Evolutionary conservation across 1,140 invertebrate genomes (phyloP).

Genomic region (Hyphantria cunea): DNA sequence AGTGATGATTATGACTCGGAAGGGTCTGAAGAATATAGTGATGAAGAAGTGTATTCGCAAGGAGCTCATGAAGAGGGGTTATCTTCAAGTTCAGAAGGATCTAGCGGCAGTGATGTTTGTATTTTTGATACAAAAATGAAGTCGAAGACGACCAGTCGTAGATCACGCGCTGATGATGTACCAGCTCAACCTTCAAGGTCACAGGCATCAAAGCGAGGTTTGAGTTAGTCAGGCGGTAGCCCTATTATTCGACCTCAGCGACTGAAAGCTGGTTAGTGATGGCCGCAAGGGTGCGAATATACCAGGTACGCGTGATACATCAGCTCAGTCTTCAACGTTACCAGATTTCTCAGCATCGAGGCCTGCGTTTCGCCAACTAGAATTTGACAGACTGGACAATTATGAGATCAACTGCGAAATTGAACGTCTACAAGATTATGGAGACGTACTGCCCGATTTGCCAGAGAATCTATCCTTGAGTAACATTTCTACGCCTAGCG

Average conservation of each 20-base stretch:
- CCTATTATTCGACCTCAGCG: slow-evolving; percentile 26
- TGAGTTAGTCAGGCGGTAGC: slow-evolving; percentile 27
- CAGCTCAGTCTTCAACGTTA: slow-evolving; percentile 11
- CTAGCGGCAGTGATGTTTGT: slow-evolving; percentile 28
- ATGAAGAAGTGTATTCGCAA: slow-evolving; percentile 26
- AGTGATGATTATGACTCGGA: slow-evolving; percentile 30
- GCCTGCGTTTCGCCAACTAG: slow-evolving; percentile 1
- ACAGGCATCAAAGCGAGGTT: slow-evolving; percentile 21
- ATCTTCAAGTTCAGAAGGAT: slow-evolving; percentile 29
- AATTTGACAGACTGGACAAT: slow-evolving; percentile 18
- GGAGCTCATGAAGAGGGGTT: background rate
- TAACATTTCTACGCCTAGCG: slow-evolving; percentile 26
- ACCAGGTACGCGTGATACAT: slow-evolving; percentile 1
- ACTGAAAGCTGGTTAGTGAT: slow-evolving; percentile 15
- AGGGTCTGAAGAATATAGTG: slow-evolving; percentile 16
- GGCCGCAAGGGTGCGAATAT: background rate
- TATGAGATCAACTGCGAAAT: slow-evolving; percentile 21
- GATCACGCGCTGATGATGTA: slow-evolving; percentile 3
- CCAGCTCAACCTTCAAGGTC: slow-evolving; percentile 29
- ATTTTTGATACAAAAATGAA: slow-evolving; percentile 22
- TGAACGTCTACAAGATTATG: slow-evolving; percentile 20
- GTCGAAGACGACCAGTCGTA: slow-evolving; percentile 9
- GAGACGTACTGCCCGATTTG: slow-evolving; percentile 18
- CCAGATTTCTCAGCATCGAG: slow-evolving; percentile 12
- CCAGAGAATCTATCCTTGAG: slow-evolving; percentile 21